Percentiles rank a stretch among this genome's conserved stretches.
phyloP scores from a whole-genome alignment of 2,113 vertebrate species.

The Propithecus coquereli region DNA sequence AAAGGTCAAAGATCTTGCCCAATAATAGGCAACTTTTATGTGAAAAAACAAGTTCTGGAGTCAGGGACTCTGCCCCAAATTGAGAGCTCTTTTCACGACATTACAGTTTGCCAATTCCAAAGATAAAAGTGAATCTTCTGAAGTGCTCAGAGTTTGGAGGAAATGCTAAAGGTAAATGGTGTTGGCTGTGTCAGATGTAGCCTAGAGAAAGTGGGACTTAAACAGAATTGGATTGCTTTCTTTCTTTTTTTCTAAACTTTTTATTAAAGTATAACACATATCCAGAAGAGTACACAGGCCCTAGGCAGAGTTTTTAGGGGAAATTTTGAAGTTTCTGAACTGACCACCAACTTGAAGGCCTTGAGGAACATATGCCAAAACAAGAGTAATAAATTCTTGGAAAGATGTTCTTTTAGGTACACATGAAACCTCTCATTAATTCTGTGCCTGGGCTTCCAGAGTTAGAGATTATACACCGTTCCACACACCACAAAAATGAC shows the following conservation, averaged over 20 bases:
- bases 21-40: background rate
- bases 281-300: background rate
- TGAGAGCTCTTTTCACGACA: background rate
- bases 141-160: background rate
- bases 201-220: background rate
- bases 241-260: background rate
- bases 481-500: conserved; percentile 16
- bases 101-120: background rate
- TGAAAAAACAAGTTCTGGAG: background rate
- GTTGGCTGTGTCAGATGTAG: background rate
- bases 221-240: background rate
- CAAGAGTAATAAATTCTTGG: conserved; percentile 14
- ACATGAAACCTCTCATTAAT: conserved; percentile 41
- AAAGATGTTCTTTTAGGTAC: background rate
- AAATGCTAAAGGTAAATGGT: background rate
- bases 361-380: background rate
- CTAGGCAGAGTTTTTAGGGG: background rate
- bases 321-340: background rate
- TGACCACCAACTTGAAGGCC: background rate
- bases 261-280: background rate
- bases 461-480: background rate
- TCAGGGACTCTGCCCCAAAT: background rate
- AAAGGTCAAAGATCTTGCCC: background rate
- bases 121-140: background rate
- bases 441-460: background rate